Evolutionary conservation across 30 jellyfish, hydroid and myxozoan species (phyloP), one percentile per base, ranked within the genome.

Genomic region (Hydra vulgaris): DNA sequence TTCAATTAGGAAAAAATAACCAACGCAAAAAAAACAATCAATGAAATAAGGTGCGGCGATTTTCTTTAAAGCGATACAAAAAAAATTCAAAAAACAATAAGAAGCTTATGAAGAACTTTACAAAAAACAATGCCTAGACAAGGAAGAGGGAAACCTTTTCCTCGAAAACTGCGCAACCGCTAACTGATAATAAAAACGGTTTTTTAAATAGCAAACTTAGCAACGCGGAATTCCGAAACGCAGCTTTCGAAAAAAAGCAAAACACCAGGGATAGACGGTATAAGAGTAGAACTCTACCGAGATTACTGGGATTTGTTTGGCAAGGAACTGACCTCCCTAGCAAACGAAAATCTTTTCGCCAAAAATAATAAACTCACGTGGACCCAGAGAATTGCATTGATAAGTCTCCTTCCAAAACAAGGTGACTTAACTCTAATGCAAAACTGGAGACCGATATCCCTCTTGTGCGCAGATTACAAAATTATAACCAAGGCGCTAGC

Each of bases 401-500:
- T 72, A n/a, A 7, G 66, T 7, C 85, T 81, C 22, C 77, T 72
- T 7, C 73, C 52, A 15, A 81, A 72, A 56, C 73, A 71, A 76
- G 88, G 82, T 0, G 89, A 81, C 56, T 25, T 12, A n/a, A n/a
- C 54, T n/a, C 68, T 70, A n/a, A 18, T 72, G 66, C 61, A 53
- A 4, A 81, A 26, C 74, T 74, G 89, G 87, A 52, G 72, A 67
- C 89, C 88, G 19, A 19, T 72, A 15, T 27, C 87, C 53, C 56
- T 70, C 40, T 27, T 70, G 23, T 23, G 73, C 66, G 85, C 22
- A 1, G 89, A 81, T 22, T 71, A 72, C 22, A 81, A 81, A 81
- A 81, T 81, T 21, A 66, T 66, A 18, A 70, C 89, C n/a, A 81
- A 81, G 61, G 78, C 77, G 25, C 27, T 81, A 17, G 61, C 61